Conservation (phyloP, 2,113 vertebrate genomes). For the Electrona antarctica region DNA sequence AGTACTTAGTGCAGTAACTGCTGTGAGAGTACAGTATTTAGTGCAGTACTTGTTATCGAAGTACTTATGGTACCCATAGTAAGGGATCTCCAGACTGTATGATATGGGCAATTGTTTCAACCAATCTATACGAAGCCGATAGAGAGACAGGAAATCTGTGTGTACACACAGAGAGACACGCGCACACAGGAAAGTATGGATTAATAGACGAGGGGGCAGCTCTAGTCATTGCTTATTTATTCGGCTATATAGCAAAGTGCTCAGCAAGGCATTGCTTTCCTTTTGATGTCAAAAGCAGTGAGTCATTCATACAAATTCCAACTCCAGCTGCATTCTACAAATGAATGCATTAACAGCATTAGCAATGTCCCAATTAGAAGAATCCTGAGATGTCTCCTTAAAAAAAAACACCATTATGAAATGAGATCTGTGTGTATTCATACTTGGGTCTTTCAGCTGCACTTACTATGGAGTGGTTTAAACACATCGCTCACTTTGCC, state of each 20-base stretch:
- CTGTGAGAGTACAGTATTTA: too few relatives aligned
- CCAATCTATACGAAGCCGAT: too few relatives aligned
- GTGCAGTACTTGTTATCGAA: too few relatives aligned
- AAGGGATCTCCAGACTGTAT: too few relatives aligned
- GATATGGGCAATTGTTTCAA: too few relatives aligned
- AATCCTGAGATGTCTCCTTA: not conserved
- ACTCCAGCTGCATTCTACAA: conserved; percentile 27
- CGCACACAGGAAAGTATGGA: too few relatives aligned
- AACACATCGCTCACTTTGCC: not conserved
- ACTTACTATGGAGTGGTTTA: not conserved
- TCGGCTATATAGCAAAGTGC: conserved; percentile 23
- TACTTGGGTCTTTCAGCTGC: not conserved
- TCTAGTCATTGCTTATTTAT: conserved; percentile 6
- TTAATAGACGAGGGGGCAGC: too few relatives aligned
- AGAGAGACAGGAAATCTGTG: too few relatives aligned
- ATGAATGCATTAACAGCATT: conserved; percentile 18
- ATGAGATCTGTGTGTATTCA: not conserved
- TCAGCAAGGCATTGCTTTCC: not conserved
- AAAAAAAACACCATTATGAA: conserved; percentile 22
- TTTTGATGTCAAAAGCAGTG: conserved; percentile 5
- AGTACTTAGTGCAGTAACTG: too few relatives aligned
- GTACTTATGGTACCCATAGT: too few relatives aligned
- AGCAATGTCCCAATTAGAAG: not conserved
- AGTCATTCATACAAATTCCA: conserved; percentile 11
- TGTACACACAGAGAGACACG: too few relatives aligned